Base-by-base conservation (phyloP, 2,113 vertebrate species). In the Thalassarche chlororhynchos region DNA sequence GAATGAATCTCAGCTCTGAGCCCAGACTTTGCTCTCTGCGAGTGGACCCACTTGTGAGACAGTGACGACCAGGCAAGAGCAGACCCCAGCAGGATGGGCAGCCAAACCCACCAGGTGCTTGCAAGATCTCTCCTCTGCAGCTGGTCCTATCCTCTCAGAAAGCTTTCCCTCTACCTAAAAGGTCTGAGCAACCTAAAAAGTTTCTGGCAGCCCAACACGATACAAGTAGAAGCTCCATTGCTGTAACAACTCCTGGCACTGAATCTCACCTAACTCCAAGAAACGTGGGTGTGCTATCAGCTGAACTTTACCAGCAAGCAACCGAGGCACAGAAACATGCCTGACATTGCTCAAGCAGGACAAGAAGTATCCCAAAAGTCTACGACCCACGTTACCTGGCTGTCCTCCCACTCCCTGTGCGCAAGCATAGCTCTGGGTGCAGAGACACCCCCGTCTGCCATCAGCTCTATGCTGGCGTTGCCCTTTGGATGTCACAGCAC, bases 401-500 rank as follows among this genome's bases (percentile, higher is more conserved):
- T 64, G 66, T 29, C 24, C 38, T 23, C 18, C 42, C 31, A 15
- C 25, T 77, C 34, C 9, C 24, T 10, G 28, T 2, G n/a, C 2
- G 17, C 47, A 28, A 52, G 6, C 32, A 32, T 4, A 46, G 88
- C 61, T 83, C 72, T 54, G 69, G 76, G 54, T 13, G 32, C 23
- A 77, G 57, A 3, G 17, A 55, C 19, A 8, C 1, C 28, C 12
- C 12, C 3, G 2, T 64, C 75, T 42, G 54, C 38, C 69, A 14
- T 3, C 79, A 58, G 34, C 72, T 87, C n/a, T 25, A 47, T 19
- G 7, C 17, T 1, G 0, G 14, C 0, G 7, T 0, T 66, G 46
- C 14, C 42, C 60, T 46, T 12, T 4, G 60, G 71, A 2, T 25
- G 58, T 21, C 77, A 38, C 51, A 47, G 52, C 4, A 8, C 70